Evolutionary conservation across 2,797 vertebrate genomes (phyloP).

Genomic region (Sebastes cheni): DNA sequence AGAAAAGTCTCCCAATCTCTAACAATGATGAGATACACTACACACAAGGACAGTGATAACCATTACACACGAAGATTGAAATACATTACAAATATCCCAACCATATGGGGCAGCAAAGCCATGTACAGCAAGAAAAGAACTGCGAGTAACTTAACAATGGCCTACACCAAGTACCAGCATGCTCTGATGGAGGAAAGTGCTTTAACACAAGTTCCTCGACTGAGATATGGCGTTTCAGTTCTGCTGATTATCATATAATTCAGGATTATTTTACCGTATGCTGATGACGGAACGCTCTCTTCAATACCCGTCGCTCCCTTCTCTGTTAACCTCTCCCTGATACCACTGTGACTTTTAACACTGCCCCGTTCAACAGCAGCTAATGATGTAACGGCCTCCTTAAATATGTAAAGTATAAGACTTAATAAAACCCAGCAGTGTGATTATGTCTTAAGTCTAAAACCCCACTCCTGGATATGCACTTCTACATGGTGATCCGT

Average conservation of each 20-base stretch:
- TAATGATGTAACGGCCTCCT: constrained; percentile 81
- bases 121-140: constrained; percentile 65
- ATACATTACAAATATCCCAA: constrained; percentile 58
- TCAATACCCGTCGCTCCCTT: constrained; percentile 43
- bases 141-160: constrained; percentile 68
- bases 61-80: constrained; percentile 39
- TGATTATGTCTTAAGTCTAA: constrained; percentile 77
- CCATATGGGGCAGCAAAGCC: constrained; percentile 66
- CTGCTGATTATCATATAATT: constrained; percentile 77
- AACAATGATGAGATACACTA: background rate
- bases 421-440: constrained; percentile 74
- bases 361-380: constrained; percentile 69
- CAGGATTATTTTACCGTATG: constrained; percentile 75
- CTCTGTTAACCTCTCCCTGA: constrained; percentile 73
- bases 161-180: constrained; percentile 60
- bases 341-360: constrained; percentile 76
- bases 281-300: constrained; percentile 64
- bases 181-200: constrained; percentile 65
- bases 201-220: constrained; percentile 63
- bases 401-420: constrained; percentile 85
- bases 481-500: constrained; percentile 77
- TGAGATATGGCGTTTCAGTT: constrained; percentile 62
- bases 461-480: constrained; percentile 70
- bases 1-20: background rate
- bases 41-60: constrained; percentile 32